These are phyloP conservation scores for Magallana nippona DNA, from an alignment of 2,888 invertebrate genomes.

Conservation along the genomic window DNA sequence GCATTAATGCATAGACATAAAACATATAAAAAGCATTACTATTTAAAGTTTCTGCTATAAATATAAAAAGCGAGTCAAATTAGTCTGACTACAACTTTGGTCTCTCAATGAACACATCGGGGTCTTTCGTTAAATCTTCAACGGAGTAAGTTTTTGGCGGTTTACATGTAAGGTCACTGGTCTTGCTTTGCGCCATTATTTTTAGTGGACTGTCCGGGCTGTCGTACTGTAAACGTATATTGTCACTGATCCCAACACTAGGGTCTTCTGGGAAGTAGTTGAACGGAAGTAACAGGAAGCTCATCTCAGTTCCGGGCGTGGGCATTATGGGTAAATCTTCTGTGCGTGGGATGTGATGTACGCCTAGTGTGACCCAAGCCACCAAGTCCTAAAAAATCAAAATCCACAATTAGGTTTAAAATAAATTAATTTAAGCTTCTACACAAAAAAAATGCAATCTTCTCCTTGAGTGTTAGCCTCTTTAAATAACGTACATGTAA, in stretches of 20 bases:
- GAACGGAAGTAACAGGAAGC: not conserved
- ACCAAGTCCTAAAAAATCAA: not conserved
- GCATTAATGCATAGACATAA: no score
- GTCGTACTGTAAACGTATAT: not conserved
- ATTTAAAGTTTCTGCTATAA: no score
- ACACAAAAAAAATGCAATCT: no score
- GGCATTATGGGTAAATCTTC: conserved; percentile 10
- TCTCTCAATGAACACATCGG: not conserved
- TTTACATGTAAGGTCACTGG: not conserved
- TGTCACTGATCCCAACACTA: not conserved
- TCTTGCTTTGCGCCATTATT: not conserved
- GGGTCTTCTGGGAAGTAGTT: not conserved
- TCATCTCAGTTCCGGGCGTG: not conserved
- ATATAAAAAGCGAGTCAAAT: no score
- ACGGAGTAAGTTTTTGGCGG: not conserved
- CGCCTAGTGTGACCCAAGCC: not conserved
- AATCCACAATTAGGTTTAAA: no score
- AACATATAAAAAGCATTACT: no score
- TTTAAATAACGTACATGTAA: no score
- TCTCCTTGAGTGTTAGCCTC: no score
- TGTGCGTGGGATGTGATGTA: not conserved
- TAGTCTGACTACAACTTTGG: no score
- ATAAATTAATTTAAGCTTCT: no score
- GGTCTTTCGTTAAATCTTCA: not conserved
- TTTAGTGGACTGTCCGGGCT: not conserved